Percentiles rank a stretch among this genome's conserved stretches.
Evolutionary conservation across 1,140 invertebrate species (phyloP).

Genomic region (Thalassaphorura encarpata): DNA sequence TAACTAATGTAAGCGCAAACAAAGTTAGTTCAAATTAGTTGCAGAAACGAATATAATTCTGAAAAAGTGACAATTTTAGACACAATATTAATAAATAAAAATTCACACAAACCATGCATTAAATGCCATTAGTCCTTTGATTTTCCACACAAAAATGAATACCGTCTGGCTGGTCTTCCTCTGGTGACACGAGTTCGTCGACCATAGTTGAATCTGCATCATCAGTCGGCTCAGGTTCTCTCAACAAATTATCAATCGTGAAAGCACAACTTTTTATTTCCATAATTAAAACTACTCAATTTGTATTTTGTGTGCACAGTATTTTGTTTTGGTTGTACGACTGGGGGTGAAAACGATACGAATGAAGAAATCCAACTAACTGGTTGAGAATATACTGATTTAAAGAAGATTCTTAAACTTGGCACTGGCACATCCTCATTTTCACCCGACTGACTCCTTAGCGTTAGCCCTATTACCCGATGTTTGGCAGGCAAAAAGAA

Average conservation of each 20-base stretch:
- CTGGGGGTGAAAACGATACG: background rate
- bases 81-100: background rate
- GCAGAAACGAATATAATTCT: background rate
- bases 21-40: too few relatives aligned
- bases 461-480: background rate
- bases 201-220: conserved; percentile 26
- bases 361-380: background rate
- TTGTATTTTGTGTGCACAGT: background rate
- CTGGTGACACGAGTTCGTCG: conserved; percentile 12
- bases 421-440: background rate
- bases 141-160: background rate
- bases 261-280: conserved; percentile 26
- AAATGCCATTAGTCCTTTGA: background rate
- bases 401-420: background rate
- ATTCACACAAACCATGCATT: background rate
- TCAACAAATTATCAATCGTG: conserved; percentile 28
- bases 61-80: background rate
- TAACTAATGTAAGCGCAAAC: too few relatives aligned
- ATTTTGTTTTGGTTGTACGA: background rate
- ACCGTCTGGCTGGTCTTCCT: conserved; percentile 21
- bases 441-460: background rate
- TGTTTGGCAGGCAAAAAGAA: background rate
- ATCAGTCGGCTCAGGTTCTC: conserved; percentile 4
- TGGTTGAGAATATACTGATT: background rate
- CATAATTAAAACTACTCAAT: conserved; percentile 7